Conservation (phyloP, 2,113 vertebrate species). For the Ramphastos sulfuratus region DNA sequence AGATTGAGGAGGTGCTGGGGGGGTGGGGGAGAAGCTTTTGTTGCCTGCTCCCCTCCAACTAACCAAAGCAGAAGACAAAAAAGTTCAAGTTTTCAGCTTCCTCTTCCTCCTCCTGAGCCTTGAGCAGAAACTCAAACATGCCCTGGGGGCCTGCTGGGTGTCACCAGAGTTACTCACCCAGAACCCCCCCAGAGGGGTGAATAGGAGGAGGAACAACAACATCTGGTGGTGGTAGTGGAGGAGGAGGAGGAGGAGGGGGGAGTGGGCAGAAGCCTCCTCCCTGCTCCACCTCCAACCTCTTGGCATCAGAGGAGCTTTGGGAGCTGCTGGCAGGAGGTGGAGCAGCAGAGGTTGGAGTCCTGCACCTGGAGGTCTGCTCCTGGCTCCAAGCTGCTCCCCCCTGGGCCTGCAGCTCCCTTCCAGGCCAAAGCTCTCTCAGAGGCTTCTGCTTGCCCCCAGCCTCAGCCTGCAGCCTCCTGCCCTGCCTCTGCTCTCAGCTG, state of each 20-base stretch:
- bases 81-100: slow-evolving; percentile 67
- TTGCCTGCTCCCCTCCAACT: too few species aligned
- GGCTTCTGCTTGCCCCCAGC: too few species aligned
- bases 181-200: slow-evolving; percentile 65
- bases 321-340: background rate
- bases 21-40: background rate
- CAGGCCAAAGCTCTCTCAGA: too few species aligned
- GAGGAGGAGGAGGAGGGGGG: background rate
- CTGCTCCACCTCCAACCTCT: background rate
- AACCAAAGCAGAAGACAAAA: background rate
- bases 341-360: too few species aligned
- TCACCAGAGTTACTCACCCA: slow-evolving; percentile 69
- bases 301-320: background rate
- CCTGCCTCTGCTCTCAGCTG: too few species aligned
- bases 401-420: background rate
- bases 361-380: too few species aligned
- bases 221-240: slow-evolving; percentile 63
- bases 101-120: slow-evolving; percentile 47
- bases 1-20: background rate
- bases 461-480: background rate
- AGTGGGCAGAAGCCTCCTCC: background rate
- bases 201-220: slow-evolving; percentile 63
- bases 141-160: slow-evolving; percentile 36
- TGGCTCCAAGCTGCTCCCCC: too few species aligned
- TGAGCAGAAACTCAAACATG: slow-evolving; percentile 72